Evolutionary conservation across 2,888 invertebrate species (phyloP).

Genomic region (Callyntrura guangdongensis): DNA sequence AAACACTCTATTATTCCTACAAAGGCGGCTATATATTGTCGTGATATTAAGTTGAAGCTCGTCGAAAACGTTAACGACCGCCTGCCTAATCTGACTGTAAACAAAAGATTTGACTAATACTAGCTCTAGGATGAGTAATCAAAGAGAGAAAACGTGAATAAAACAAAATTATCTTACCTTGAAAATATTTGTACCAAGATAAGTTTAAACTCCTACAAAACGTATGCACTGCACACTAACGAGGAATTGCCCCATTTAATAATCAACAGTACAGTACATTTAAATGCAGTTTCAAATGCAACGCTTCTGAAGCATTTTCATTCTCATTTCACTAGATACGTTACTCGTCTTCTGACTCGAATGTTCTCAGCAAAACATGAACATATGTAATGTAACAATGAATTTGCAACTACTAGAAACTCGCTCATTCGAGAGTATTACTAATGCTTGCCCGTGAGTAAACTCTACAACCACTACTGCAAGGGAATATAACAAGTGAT

Average conservation of each 20-base stretch:
- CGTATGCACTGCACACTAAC: too few relatives aligned
- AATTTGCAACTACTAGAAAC: conserved; percentile 11
- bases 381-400: not conserved
- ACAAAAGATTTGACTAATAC: too few relatives aligned
- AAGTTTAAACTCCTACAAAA: too few relatives aligned
- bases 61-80: too few relatives aligned
- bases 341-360: not conserved
- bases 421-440: conserved; percentile 6
- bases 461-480: conserved; percentile 8
- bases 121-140: too few relatives aligned
- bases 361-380: not conserved
- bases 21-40: too few relatives aligned
- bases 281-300: not conserved
- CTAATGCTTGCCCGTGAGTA: conserved; percentile 6
- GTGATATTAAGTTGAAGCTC: too few relatives aligned
- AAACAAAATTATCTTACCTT: not conserved
- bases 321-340: not conserved
- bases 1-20: too few relatives aligned
- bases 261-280: not conserved
- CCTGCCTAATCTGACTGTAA: too few relatives aligned
- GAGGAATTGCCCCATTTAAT: not conserved
- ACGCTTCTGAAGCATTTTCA: not conserved
- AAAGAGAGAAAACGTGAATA: not conserved
- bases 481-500: not conserved
- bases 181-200: not conserved